These are phyloP conservation scores for Carassius carassius DNA, from an alignment of 2,113 vertebrate genomes.

Conservation along the genomic window DNA sequence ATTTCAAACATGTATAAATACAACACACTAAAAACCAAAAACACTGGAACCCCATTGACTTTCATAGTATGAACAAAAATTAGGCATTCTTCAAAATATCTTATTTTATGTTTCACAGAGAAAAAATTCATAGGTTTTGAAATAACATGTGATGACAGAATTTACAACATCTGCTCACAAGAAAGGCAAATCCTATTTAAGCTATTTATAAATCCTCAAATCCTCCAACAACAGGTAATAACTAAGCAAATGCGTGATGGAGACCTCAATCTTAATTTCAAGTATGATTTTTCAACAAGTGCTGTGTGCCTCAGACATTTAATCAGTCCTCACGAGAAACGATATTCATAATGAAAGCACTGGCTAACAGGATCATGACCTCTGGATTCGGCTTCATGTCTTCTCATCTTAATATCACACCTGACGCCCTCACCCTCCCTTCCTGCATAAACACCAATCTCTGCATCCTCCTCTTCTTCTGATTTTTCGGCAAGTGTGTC, in stretches of 20 bases:
- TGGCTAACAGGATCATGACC: constrained; percentile 20
- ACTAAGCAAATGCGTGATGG: background rate
- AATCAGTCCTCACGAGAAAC: constrained; percentile 1
- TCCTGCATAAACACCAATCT: background rate
- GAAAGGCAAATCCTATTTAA: background rate
- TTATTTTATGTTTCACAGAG: background rate
- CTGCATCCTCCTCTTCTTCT: background rate
- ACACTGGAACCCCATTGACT: background rate
- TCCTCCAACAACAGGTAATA: background rate
- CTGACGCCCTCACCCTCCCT: background rate
- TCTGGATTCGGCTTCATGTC: constrained; percentile 2
- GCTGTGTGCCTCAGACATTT: background rate
- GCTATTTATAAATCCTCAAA: background rate
- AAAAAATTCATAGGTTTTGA: background rate
- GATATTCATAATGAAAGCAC: constrained; percentile 2
- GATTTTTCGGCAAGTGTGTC: background rate
- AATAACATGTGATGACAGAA: background rate
- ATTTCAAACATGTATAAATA: background rate
- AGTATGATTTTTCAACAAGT: background rate
- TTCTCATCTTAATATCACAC: constrained; percentile 13
- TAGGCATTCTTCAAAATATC: background rate
- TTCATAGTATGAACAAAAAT: background rate
- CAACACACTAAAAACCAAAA: background rate
- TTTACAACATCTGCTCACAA: background rate
- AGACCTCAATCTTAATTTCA: background rate